These are phyloP conservation scores for Zaprionus lineosus DNA, from an alignment of 2,888 invertebrate species.

Conservation along the genomic window DNA sequence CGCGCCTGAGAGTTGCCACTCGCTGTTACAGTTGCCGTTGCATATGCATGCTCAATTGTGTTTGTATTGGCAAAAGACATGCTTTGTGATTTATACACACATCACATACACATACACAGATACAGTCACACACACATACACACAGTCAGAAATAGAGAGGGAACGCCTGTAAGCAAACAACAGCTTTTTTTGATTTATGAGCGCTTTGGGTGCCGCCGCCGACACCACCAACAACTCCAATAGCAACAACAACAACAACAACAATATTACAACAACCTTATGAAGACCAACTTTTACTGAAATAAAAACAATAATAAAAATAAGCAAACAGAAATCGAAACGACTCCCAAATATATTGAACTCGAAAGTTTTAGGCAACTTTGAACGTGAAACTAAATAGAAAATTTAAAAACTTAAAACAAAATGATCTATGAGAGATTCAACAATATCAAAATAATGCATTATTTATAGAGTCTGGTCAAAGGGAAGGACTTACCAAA, in stretches of 20 bases:
- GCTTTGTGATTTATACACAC: constrained; percentile 76
- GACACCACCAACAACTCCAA: constrained; percentile 18
- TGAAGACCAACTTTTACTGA: too few species aligned
- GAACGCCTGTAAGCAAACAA: constrained; percentile 67
- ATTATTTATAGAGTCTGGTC: too few species aligned
- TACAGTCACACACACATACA: constrained; percentile 38
- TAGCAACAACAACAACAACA: constrained; percentile 23
- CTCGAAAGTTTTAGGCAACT: constrained; percentile 54
- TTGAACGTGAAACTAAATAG: constrained; percentile 48
- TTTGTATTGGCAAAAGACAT: constrained; percentile 78
- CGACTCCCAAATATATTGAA: constrained; percentile 60
- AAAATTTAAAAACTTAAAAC: constrained; percentile 7
- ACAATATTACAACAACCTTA: neutral
- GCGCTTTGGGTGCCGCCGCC: constrained; percentile 66
- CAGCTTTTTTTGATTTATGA: constrained; percentile 76
- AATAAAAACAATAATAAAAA: constrained; percentile 21
- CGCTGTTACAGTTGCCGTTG: constrained; percentile 57
- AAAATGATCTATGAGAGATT: too few species aligned
- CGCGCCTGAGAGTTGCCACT: too few species aligned
- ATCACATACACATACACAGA: constrained; percentile 54
- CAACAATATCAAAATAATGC: too few species aligned
- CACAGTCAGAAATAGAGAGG: constrained; percentile 26
- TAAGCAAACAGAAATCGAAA: constrained; percentile 24
- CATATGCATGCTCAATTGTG: constrained; percentile 69
- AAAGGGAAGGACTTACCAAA: too few species aligned